These are phyloP conservation scores for Andricus quercusramuli DNA, from an alignment of 2,888 invertebrate species.

Conservation along the genomic window DNA sequence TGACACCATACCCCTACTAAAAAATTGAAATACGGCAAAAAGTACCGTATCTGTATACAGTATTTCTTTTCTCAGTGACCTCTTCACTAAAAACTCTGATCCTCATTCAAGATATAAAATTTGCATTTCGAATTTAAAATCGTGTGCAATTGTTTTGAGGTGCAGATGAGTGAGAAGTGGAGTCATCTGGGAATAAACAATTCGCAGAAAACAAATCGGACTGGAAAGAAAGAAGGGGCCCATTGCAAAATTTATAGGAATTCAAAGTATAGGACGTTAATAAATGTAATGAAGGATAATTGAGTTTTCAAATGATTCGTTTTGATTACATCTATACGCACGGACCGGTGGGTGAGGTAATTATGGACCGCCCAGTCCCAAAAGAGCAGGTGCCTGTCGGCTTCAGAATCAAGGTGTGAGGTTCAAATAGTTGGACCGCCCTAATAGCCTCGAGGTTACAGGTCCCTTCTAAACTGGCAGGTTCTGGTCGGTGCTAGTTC, in stretches of 20 bases:
- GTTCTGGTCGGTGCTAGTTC: slow-evolving; percentile 55
- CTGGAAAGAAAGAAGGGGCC: neutral
- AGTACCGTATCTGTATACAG: too few relatives aligned
- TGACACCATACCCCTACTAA: too few relatives aligned
- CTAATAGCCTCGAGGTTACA: slow-evolving; percentile 75
- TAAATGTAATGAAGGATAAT: slow-evolving; percentile 76
- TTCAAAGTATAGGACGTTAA: slow-evolving; percentile 60
- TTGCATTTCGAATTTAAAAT: too few relatives aligned
- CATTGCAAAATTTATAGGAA: slow-evolving; percentile 17
- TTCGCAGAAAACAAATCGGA: slow-evolving; percentile 21
- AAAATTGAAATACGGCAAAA: too few relatives aligned
- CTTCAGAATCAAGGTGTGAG: slow-evolving; percentile 75
- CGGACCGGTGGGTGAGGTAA: slow-evolving; percentile 73
- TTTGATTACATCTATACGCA: slow-evolving; percentile 75
- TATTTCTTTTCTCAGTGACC: too few relatives aligned
- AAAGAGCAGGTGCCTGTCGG: slow-evolving; percentile 76
- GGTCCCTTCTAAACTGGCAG: slow-evolving; percentile 69
- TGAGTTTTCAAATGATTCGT: slow-evolving; percentile 77
- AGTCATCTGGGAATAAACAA: neutral
- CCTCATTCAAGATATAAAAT: too few relatives aligned
- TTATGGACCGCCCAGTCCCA: slow-evolving; percentile 76
- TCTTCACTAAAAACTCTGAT: too few relatives aligned
- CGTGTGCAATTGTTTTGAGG: too few relatives aligned
- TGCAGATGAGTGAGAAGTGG: too few relatives aligned
- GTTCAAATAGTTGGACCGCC: slow-evolving; percentile 76